Evolutionary conservation across 2,888 invertebrate genomes (phyloP).

Genomic region (Drosophila suboccidentalis): DNA sequence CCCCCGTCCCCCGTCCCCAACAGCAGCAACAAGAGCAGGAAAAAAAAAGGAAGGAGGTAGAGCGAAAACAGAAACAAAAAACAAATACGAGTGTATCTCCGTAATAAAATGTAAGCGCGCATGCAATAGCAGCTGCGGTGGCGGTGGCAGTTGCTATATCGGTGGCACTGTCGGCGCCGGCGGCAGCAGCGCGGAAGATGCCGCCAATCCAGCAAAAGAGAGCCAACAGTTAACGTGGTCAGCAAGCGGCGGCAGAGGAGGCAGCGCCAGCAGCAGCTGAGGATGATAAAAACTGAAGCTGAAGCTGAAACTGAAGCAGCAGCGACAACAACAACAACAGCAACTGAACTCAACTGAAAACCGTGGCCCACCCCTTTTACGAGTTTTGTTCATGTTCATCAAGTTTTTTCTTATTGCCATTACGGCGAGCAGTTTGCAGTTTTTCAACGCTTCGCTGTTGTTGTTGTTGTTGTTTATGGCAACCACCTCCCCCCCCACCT

Average conservation of each 20-base stretch:
- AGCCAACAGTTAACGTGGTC: slow-evolving; percentile 55
- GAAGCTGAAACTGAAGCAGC: slow-evolving; percentile 1
- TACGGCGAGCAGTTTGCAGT: slow-evolving; percentile 46
- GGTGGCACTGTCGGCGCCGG: slow-evolving; percentile 49
- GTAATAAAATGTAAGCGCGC: slow-evolving; percentile 83
- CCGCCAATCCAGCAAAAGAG: slow-evolving; percentile 67
- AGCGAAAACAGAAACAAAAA: slow-evolving; percentile 52
- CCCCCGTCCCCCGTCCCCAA: slow-evolving; percentile 17
- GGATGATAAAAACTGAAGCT: slow-evolving; percentile 1
- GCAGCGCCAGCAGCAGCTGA: slow-evolving; percentile 12
- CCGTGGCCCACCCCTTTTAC: slow-evolving; percentile 76
- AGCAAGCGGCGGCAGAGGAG: slow-evolving; percentile 40
- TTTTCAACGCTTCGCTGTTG: slow-evolving; percentile 31
- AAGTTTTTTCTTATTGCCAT: slow-evolving; percentile 74
- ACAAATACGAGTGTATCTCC: slow-evolving; percentile 73
- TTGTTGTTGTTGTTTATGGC: slow-evolving; percentile 80
- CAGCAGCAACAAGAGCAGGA: background rate
- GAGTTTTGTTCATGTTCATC: slow-evolving; percentile 77
- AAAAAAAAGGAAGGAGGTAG: slow-evolving; percentile 22
- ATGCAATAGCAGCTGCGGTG: slow-evolving; percentile 58
- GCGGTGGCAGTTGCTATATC: slow-evolving; percentile 11
- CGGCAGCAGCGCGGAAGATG: slow-evolving; percentile 66
- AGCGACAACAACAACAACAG: background rate
- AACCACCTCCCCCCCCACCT: slow-evolving; percentile 52
- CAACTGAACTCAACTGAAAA: slow-evolving; percentile 34